Evolutionary conservation across 2,797 vertebrate species (phyloP).

Genomic region (Sebastes iracundus): DNA sequence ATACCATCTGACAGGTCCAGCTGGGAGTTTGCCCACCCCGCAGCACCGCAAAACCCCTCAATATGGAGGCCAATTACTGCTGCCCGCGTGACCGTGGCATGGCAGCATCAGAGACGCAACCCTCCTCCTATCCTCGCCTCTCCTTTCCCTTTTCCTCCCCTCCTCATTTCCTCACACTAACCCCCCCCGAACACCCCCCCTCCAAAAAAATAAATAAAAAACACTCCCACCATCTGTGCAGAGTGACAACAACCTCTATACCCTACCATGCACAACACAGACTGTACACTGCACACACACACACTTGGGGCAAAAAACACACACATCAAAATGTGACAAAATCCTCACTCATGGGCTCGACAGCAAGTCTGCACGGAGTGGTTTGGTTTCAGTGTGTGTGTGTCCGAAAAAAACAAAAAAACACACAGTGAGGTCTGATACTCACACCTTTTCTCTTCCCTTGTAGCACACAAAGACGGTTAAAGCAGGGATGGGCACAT

Average conservation of each 20-base stretch:
- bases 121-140: slow-evolving; percentile 54
- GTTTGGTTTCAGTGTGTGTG: not conserved
- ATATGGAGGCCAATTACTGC: slow-evolving; percentile 88
- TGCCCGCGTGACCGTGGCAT: slow-evolving; percentile 85
- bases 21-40: slow-evolving; percentile 85
- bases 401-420: slow-evolving; percentile 4
- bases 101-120: slow-evolving; percentile 76
- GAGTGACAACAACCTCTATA: slow-evolving; percentile 84
- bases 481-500: slow-evolving; percentile 1
- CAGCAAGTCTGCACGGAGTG: not conserved
- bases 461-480: slow-evolving; percentile 37
- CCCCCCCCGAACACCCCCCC: not conserved
- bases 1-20: slow-evolving; percentile 89
- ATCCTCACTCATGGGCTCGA: slow-evolving; percentile 41
- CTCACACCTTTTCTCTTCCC: slow-evolving; percentile 19
- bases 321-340: slow-evolving; percentile 64
- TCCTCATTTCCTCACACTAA: slow-evolving; percentile 39
- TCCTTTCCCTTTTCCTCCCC: slow-evolving; percentile 39
- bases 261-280: slow-evolving; percentile 74
- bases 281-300: slow-evolving; percentile 65
- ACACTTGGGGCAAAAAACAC: slow-evolving; percentile 48
- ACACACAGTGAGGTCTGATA: slow-evolving; percentile 16
- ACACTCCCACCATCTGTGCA: slow-evolving; percentile 85
- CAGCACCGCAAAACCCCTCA: slow-evolving; percentile 85
- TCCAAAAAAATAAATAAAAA: slow-evolving; percentile 59